Evolutionary conservation across 2,113 vertebrate species (phyloP).

Genomic region (Odontesthes bonariensis): DNA sequence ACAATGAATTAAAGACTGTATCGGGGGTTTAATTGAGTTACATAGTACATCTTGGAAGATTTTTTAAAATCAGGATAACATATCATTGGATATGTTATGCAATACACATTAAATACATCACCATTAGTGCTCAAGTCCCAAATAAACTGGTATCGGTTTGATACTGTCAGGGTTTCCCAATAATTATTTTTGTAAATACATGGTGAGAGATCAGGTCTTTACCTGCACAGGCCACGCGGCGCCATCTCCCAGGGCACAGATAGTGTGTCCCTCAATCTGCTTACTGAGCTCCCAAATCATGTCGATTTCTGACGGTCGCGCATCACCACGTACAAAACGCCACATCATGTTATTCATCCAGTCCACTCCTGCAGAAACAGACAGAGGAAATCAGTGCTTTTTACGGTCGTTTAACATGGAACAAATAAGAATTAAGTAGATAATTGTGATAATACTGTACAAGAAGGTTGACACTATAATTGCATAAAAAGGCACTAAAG

Average conservation of each 20-base stretch:
- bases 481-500: neutral
- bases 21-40: no score
- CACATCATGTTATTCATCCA: slow-evolving; percentile 99
- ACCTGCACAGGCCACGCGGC: slow-evolving; percentile 98
- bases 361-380: slow-evolving; percentile 88
- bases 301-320: slow-evolving; percentile 88
- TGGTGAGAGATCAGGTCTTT: slow-evolving; percentile 7
- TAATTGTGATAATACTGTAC: neutral
- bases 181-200: neutral
- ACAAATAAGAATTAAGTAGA: no score
- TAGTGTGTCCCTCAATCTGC: slow-evolving; percentile 98
- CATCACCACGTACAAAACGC: slow-evolving; percentile 91
- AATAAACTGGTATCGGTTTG: neutral
- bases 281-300: slow-evolving; percentile 99
- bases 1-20: no score
- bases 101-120: neutral
- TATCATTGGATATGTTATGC: neutral
- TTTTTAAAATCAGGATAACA: neutral
- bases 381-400: neutral
- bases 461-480: fast-evolving
- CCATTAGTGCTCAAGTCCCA: neutral
- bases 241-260: slow-evolving; percentile 94
- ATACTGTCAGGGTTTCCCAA: neutral
- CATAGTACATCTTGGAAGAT: no score
- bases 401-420: neutral